Conservation (phyloP, 1,140 invertebrate species). For the Brachionus koreanus region DNA sequence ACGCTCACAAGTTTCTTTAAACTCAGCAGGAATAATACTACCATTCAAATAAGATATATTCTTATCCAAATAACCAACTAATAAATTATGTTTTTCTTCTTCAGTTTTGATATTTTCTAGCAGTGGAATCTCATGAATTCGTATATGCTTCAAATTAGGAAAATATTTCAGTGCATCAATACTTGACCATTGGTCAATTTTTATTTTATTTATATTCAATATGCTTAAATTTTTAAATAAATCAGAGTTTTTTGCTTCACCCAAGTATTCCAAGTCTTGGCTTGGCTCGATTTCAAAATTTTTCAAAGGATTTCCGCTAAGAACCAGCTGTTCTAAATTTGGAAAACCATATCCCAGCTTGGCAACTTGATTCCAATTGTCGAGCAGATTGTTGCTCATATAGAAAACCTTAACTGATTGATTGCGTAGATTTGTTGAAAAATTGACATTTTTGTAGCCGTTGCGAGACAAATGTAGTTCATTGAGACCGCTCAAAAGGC, state of each 20-base stretch:
- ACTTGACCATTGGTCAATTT: constrained; percentile 27
- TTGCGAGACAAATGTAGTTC: constrained; percentile 33
- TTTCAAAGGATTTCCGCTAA: not conserved
- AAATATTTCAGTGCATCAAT: constrained; percentile 11
- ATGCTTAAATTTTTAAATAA: constrained; percentile 9
- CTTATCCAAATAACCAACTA: constrained; percentile 9
- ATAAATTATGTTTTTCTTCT: not conserved
- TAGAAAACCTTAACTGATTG: constrained; percentile 17
- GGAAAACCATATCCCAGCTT: constrained; percentile 1
- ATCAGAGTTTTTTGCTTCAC: not conserved
- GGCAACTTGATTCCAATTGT: not conserved
- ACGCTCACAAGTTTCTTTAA: constrained; percentile 25
- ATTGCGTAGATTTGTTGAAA: not conserved
- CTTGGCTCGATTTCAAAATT: not conserved
- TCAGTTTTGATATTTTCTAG: not conserved
- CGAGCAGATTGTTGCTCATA: not conserved
- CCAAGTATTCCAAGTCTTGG: not conserved
- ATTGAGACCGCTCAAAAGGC: not conserved
- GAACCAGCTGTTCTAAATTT: not conserved
- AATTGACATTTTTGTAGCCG: not conserved
- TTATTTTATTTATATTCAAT: not conserved
- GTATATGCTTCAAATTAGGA: not conserved
- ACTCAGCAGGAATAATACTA: not conserved
- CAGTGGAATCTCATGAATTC: constrained; percentile 26
- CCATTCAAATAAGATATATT: constrained; percentile 15